Conservation (phyloP, 92 coral and sea anemone species). For the Palythoa grandis region DNA sequence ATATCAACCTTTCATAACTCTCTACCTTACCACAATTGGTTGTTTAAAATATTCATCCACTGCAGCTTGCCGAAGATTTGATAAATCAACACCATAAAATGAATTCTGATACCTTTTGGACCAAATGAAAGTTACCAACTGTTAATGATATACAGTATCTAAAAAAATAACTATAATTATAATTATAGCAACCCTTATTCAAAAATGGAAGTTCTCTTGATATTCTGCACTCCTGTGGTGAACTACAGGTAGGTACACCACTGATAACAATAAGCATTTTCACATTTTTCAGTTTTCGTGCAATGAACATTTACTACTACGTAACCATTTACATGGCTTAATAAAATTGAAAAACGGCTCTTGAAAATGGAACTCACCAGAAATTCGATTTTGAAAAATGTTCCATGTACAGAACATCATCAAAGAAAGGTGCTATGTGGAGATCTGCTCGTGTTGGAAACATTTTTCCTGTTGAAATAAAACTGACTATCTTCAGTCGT, state of each 20-base stretch:
- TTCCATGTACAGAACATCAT: constrained; percentile 96
- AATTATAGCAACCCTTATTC: too few species aligned
- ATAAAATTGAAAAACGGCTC: not conserved
- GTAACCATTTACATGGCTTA: too few species aligned
- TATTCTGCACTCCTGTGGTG: too few species aligned
- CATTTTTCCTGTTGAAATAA: constrained; percentile 81
- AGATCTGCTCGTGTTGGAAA: constrained; percentile 91
- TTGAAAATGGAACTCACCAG: constrained; percentile 60
- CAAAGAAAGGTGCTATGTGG: constrained; percentile 94
- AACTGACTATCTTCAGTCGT: not conserved
- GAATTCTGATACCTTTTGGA: constrained; percentile 88
- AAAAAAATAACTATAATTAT: too few species aligned
- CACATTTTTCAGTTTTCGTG: too few species aligned
- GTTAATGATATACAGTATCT: too few species aligned
- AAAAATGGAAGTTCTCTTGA: too few species aligned
- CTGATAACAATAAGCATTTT: too few species aligned
- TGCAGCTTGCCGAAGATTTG: constrained; percentile 86
- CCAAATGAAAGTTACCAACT: not conserved
- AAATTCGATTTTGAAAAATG: constrained; percentile 98
- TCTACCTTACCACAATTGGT: constrained; percentile 86
- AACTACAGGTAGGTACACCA: too few species aligned
- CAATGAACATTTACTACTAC: too few species aligned
- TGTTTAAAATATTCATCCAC: constrained; percentile 96
- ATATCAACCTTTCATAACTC: not conserved
- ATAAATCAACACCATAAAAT: constrained; percentile 95